Evolutionary conservation across 2,113 vertebrate genomes (phyloP).

Genomic region (Cyprinodon tularosa): DNA sequence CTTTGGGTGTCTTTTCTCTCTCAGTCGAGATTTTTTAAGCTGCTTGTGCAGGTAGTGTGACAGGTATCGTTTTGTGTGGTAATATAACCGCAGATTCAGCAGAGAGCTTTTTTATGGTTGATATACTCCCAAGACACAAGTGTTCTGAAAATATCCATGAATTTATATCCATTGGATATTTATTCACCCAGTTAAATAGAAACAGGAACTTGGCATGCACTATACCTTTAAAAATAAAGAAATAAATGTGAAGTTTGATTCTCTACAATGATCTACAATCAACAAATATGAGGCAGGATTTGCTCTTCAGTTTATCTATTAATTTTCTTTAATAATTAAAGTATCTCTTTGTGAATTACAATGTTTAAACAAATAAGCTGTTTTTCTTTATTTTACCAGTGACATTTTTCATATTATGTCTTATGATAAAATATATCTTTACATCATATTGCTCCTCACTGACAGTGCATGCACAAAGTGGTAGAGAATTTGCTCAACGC

Average conservation of each 20-base stretch:
- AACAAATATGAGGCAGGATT: not conserved
- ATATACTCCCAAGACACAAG: constrained; percentile 36
- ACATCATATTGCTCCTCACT: too few relatives aligned
- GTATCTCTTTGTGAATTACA: too few relatives aligned
- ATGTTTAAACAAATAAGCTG: too few relatives aligned
- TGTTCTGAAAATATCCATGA: constrained; percentile 35
- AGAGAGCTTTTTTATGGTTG: constrained; percentile 41
- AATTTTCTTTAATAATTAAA: too few relatives aligned
- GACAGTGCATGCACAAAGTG: too few relatives aligned
- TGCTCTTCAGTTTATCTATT: not conserved
- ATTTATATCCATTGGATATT: constrained; percentile 41
- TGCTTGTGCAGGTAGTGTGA: constrained; percentile 78
- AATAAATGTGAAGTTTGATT: not conserved
- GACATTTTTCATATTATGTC: too few relatives aligned
- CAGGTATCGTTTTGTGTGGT: constrained; percentile 70
- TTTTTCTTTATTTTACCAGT: too few relatives aligned
- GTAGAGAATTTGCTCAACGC: too few relatives aligned
- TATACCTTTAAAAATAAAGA: not conserved
- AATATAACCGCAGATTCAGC: constrained; percentile 47
- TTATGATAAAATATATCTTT: too few relatives aligned
- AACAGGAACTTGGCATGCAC: not conserved
- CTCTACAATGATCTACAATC: not conserved
- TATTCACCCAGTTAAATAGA: not conserved
- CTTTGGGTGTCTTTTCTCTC: constrained; percentile 67
- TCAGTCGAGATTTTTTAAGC: constrained; percentile 28